These are phyloP conservation scores for Glossosoma conforme DNA, from an alignment of 1,140 invertebrate species.

Conservation along the genomic window DNA sequence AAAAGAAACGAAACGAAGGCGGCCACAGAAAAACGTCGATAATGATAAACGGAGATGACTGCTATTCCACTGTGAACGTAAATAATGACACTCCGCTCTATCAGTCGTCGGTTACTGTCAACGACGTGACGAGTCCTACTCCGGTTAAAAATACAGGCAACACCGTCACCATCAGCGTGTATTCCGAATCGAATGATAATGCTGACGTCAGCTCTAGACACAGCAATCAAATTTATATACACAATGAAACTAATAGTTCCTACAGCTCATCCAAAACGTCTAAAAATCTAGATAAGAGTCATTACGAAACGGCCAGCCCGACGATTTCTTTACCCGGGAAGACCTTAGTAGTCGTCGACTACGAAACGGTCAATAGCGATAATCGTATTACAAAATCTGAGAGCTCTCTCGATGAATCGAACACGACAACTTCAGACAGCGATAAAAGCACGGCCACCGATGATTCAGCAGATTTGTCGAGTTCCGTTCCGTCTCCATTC, in stretches of 20 bases:
- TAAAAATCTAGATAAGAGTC: conserved; percentile 26
- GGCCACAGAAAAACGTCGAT: conserved; percentile 66
- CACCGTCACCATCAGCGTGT: conserved; percentile 54
- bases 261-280: conserved; percentile 25
- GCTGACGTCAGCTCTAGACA: conserved; percentile 19
- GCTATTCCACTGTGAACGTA: conserved; percentile 61
- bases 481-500: neutral
- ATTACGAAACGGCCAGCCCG: conserved; percentile 14
- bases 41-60: conserved; percentile 67
- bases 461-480: neutral
- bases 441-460: neutral
- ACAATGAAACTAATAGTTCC: conserved; percentile 33
- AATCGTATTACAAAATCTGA: no score
- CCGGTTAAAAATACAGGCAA: conserved; percentile 47
- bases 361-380: conserved; percentile 24
- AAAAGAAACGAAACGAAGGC: conserved; percentile 24
- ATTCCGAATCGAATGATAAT: conserved; percentile 25
- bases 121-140: conserved; percentile 45
- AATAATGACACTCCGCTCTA: conserved; percentile 57
- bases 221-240: conserved; percentile 45
- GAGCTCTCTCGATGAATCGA: neutral
- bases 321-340: conserved; percentile 24
- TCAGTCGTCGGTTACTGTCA: conserved; percentile 63
- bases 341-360: conserved; percentile 28
- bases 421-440: conserved; percentile 1